phyloP scores from a whole-genome alignment of 1,140 invertebrate genomes.

The Bursaphelenchus mucronatus region DNA sequence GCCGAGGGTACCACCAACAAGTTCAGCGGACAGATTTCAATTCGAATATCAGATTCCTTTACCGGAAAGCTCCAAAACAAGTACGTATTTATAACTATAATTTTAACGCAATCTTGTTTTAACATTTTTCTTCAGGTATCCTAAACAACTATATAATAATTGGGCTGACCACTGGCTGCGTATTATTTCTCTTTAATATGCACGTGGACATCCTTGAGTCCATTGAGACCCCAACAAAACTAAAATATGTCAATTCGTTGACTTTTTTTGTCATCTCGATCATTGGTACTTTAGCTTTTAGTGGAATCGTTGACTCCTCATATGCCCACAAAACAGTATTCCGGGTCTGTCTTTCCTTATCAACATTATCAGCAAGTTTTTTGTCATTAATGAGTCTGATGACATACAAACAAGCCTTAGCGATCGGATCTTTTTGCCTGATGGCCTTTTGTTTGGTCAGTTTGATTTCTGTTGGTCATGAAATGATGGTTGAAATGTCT shows the following conservation, averaged over 20 bases:
- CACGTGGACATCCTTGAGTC: slow-evolving; percentile 4
- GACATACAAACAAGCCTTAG: no score
- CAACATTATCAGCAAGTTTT: slow-evolving; percentile 1
- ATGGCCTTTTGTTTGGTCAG: no score
- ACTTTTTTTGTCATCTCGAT: background rate
- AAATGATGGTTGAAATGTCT: no score
- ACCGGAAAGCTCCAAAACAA: background rate
- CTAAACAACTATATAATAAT: slow-evolving; percentile 3
- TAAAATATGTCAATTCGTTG: background rate
- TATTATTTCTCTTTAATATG: slow-evolving; percentile 1
- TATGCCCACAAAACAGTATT: slow-evolving; percentile 17
- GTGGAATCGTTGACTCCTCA: slow-evolving; percentile 1
- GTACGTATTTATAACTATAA: background rate
- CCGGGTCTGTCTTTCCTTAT: background rate
- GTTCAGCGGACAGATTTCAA: background rate
- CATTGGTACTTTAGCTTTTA: background rate
- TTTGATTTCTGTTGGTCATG: no score
- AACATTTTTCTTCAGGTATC: slow-evolving; percentile 6
- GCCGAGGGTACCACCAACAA: slow-evolving; percentile 4
- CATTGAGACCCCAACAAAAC: background rate
- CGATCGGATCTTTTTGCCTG: no score
- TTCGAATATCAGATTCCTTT: background rate
- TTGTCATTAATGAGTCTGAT: background rate
- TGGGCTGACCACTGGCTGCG: background rate
- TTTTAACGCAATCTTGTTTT: background rate